phyloP scores from a whole-genome alignment of 1,140 invertebrate species.

The Trichonephila inaurata region DNA sequence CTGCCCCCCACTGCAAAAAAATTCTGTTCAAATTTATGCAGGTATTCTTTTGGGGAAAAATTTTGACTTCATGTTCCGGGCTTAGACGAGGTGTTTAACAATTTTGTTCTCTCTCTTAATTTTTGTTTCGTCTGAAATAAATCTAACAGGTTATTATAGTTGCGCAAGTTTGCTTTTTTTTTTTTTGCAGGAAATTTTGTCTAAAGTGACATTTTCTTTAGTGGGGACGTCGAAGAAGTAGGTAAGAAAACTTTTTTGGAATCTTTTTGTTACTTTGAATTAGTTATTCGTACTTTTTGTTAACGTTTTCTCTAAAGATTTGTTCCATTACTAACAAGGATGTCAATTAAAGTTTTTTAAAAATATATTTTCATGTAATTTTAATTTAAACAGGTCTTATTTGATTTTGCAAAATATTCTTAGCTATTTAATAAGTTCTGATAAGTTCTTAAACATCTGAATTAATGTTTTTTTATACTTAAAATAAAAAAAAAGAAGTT shows the following conservation, averaged over 20 bases:
- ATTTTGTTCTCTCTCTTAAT: neutral
- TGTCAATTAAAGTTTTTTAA: too few relatives aligned
- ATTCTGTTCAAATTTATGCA: slow-evolving; percentile 18
- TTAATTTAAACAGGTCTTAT: too few relatives aligned
- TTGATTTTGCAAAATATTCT: too few relatives aligned
- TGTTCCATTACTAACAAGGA: too few relatives aligned
- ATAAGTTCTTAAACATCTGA: too few relatives aligned
- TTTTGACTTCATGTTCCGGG: neutral
- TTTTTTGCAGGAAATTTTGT: neutral
- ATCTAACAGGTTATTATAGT: neutral
- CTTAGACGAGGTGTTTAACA: neutral
- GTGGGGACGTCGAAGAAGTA: neutral
- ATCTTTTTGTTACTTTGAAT: too few relatives aligned
- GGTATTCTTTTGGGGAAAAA: neutral
- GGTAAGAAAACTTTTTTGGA: neutral
- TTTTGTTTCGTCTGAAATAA: neutral
- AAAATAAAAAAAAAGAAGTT: too few relatives aligned
- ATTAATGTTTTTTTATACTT: too few relatives aligned
- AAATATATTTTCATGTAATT: too few relatives aligned
- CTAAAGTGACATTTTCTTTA: neutral
- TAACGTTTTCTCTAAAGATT: too few relatives aligned
- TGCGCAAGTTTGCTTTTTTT: neutral
- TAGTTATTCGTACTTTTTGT: too few relatives aligned
- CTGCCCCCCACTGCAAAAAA: slow-evolving; percentile 11
- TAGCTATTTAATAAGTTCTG: too few relatives aligned